Evolutionary conservation across 2,797 vertebrate genomes (phyloP).

Genomic region (Argyrosomus regius): DNA sequence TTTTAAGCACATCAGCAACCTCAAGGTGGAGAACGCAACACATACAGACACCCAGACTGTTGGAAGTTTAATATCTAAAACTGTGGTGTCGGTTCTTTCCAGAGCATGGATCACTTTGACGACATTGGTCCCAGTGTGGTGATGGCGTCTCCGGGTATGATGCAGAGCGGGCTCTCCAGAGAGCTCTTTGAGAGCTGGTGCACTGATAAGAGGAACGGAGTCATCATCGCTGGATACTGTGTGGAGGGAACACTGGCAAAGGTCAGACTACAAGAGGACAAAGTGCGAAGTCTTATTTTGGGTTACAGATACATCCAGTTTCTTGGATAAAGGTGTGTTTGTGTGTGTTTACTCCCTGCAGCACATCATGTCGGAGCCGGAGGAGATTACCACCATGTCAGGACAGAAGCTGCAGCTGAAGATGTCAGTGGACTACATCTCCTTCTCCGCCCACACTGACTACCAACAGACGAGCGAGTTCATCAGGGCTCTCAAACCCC

Average conservation of each 20-base stretch:
- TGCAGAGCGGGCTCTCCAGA: conserved; percentile 96
- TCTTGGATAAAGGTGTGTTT: background rate
- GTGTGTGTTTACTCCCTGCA: conserved; percentile 61
- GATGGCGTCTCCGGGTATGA: conserved; percentile 98
- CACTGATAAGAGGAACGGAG: conserved; percentile 97
- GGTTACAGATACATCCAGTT: background rate
- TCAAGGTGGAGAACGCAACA: conserved; percentile 87
- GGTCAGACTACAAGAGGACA: conserved; percentile 78
- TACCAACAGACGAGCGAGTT: conserved; percentile 99
- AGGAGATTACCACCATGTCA: conserved; percentile 98
- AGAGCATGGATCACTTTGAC: conserved; percentile 99
- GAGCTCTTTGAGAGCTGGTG: conserved; percentile 99
- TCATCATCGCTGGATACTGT: conserved; percentile 97
- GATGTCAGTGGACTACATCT: conserved; percentile 99
- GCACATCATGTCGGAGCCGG: conserved; percentile 99
- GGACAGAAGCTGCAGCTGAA: conserved; percentile 96
- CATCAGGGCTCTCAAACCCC: conserved; percentile 95
- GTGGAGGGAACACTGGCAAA: conserved; percentile 97
- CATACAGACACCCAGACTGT: too few relatives aligned
- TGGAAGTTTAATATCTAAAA: background rate
- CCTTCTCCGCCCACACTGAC: conserved; percentile 97
- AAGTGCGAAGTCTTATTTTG: background rate
- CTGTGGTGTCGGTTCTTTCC: conserved; percentile 1
- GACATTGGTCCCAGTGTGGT: conserved; percentile 98
- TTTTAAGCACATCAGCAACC: conserved; percentile 98